Base-by-base conservation (phyloP, 2,888 invertebrate genomes). In the Coleophora deauratella region DNA sequence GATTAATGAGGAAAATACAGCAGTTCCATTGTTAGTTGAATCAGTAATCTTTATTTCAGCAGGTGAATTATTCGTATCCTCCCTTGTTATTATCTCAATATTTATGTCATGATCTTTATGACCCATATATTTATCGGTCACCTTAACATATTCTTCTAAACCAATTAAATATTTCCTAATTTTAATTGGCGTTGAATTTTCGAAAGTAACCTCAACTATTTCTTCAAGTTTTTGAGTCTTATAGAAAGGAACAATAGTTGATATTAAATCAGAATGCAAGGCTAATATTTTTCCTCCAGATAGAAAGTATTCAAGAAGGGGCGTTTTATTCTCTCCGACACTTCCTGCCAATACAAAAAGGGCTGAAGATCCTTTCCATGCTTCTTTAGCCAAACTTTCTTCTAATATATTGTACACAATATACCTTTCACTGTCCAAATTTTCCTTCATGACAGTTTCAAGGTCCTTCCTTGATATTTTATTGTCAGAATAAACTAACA, bases 401-500 rank as follows among this genome's bases (percentile, higher is more conserved):
- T 31, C 47, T 2, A 60, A 64, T 44, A 88, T 58, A 40, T 87
- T 76, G 50, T 88, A 88, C 38, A 88, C 72, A 13, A 82, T 87
- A 49, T 88, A 88, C 48, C 87, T 30, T 30, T 90, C 86, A 44
- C 71, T 77, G 52, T 89, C 88, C 9, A 92, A 65, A 30, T 89
- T 86, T 30, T 81, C 72, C 27, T 84, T 75, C 8, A 92, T 69
- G 11, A 89, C 88, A 33, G 69, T 64, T 52, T 88, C 88, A 2
- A 91, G 88, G 58, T 89, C 89, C 30, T 90, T 89, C 38, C 88
- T 84, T 0, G 89, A 87, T 10, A 87, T 81, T 3, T 82, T 60
- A 52, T 90, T 91, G 50, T 92, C 91, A 0, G 91, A 89, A 60
- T 89, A 91, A 31, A 92, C 89, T n/a, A 92, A 70, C 43, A 92